phyloP scores from a whole-genome alignment of 2,888 invertebrate species.

The Pomacea canaliculata region DNA sequence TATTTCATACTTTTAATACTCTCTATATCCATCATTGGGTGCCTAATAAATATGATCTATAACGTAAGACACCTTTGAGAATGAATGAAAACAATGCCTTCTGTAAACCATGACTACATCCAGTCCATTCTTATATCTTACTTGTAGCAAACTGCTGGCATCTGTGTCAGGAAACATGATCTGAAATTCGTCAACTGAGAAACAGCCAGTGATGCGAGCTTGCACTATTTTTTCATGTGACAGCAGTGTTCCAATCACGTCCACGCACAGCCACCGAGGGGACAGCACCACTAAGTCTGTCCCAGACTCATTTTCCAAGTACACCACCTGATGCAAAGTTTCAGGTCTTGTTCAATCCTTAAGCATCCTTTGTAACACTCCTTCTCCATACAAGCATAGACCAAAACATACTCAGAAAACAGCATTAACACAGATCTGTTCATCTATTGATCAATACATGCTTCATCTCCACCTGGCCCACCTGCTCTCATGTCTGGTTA shows the following conservation, averaged over 20 bases:
- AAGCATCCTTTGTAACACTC: too few species aligned
- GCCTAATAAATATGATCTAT: too few species aligned
- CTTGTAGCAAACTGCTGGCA: constrained; percentile 77
- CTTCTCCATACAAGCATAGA: neutral
- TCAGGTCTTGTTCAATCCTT: too few species aligned
- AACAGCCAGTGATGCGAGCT: constrained; percentile 75
- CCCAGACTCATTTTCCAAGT: constrained; percentile 75
- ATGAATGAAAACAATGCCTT: too few species aligned
- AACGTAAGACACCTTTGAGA: too few species aligned
- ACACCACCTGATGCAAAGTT: constrained; percentile 72
- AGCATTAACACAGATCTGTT: too few species aligned
- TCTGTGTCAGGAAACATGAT: constrained; percentile 80
- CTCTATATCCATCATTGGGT: too few species aligned
- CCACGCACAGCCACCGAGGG: constrained; percentile 79
- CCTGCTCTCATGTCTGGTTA: too few species aligned
- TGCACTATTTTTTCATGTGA: constrained; percentile 69
- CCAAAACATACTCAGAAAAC: neutral
- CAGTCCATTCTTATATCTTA: neutral
- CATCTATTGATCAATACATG: too few species aligned
- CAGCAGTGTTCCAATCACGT: constrained; percentile 78
- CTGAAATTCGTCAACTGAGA: constrained; percentile 81
- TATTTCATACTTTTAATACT: too few species aligned
- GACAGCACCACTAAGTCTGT: constrained; percentile 78
- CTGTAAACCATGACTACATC: too few species aligned
- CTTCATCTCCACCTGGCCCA: too few species aligned